A percentile compares a stretch with the other conserved stretches of the same genome.
Conservation (phyloP, 2,888 invertebrate genomes). For the Phortica okadai region DNA sequence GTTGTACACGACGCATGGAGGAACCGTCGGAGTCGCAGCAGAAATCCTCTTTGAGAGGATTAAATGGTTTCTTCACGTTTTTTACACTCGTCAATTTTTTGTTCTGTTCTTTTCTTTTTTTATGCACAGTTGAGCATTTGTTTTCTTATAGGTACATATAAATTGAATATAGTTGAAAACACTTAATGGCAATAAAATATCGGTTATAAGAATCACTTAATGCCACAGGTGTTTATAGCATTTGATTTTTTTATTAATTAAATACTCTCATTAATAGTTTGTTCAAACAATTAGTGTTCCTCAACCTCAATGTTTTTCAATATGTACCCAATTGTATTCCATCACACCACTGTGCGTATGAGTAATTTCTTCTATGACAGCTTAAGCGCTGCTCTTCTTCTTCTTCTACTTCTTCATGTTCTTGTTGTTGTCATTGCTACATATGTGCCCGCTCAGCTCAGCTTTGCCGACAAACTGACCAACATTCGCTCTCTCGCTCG, state of each 20-base stretch:
- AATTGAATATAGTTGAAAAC: too few species aligned
- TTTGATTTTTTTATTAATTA: too few species aligned
- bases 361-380: conserved; percentile 52
- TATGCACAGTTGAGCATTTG: conserved; percentile 17
- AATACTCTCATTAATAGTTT: too few species aligned
- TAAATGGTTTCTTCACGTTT: conserved; percentile 49
- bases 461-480: conserved; percentile 48
- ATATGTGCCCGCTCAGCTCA: conserved; percentile 64
- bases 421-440: conserved; percentile 49
- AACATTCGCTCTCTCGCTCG: conserved; percentile 33
- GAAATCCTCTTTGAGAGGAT: conserved; percentile 71
- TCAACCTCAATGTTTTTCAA: too few species aligned
- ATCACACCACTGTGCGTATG: conserved; percentile 49
- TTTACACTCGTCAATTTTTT: background rate
- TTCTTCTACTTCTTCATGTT: conserved; percentile 31
- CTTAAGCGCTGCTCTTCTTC: conserved; percentile 61
- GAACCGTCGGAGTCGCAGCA: conserved; percentile 42
- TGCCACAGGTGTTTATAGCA: too few species aligned
- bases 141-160: too few species aligned
- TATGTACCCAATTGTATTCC: too few species aligned
- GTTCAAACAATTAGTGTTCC: too few species aligned
- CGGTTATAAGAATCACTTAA: too few species aligned
- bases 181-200: too few species aligned
- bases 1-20: conserved; percentile 34
- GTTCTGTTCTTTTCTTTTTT: background rate